phyloP scores from a whole-genome alignment of 2,113 vertebrate species.

The Podarcis muralis region DNA sequence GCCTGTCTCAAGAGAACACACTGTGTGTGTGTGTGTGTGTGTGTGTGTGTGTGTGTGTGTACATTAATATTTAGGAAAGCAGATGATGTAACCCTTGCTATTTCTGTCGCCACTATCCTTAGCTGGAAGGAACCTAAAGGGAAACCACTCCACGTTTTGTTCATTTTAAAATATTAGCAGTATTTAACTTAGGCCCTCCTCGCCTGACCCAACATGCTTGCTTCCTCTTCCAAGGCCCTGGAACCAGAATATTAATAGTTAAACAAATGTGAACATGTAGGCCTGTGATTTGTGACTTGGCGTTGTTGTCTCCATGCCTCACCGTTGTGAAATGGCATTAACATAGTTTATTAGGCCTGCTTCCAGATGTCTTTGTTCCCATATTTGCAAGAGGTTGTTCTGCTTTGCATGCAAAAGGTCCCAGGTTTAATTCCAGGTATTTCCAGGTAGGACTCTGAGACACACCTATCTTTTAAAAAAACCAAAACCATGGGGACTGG shows the following conservation, averaged over 20 bases:
- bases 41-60: not conserved
- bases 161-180: not conserved
- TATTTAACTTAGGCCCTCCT: not conserved
- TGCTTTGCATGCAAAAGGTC: no score
- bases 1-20: not conserved
- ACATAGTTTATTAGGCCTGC: not conserved
- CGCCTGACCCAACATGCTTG: no score
- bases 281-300: not conserved
- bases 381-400: not conserved
- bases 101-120: not conserved
- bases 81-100: conserved; percentile 9
- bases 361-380: not conserved
- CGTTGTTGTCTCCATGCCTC: not conserved
- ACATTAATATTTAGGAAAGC: not conserved
- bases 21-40: not conserved
- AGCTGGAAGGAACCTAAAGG: not conserved
- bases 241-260: not conserved
- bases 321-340: not conserved
- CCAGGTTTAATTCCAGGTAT: no score
- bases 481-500: no score
- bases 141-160: not conserved
- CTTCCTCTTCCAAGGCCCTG: not conserved
- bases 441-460: no score
- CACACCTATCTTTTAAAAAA: no score
- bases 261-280: not conserved